These are phyloP conservation scores for Symphodus melops DNA, from an alignment of 2,113 vertebrate genomes.

Conservation along the genomic window DNA sequence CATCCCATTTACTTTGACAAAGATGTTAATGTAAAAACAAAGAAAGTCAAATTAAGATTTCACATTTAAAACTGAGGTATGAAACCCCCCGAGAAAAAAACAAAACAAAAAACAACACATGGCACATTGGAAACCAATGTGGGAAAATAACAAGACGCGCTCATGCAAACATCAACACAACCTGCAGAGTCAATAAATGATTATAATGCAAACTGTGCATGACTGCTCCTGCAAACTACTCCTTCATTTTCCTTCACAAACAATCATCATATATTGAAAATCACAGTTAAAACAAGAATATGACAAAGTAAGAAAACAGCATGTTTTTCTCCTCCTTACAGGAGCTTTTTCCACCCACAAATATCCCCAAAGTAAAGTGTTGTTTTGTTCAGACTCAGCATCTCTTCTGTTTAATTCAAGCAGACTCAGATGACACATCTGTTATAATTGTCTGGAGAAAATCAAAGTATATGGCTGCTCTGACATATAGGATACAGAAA, in stretches of 20 bases:
- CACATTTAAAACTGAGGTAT: slow-evolving; percentile 80
- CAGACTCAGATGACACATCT: slow-evolving; percentile 19
- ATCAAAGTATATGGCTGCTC: slow-evolving; percentile 37
- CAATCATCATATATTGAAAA: slow-evolving; percentile 69
- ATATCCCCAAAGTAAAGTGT: slow-evolving; percentile 34
- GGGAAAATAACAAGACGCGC: slow-evolving; percentile 61
- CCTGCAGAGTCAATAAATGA: slow-evolving; percentile 9
- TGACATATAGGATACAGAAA: slow-evolving; percentile 27
- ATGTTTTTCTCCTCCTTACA: slow-evolving; percentile 12
- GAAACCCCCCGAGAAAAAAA: not conserved
- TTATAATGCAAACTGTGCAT: slow-evolving; percentile 22
- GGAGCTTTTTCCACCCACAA: slow-evolving; percentile 52
- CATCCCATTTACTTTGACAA: slow-evolving; percentile 52
- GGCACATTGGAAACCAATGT: slow-evolving; percentile 70
- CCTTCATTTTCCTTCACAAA: slow-evolving; percentile 74
- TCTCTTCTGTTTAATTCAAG: slow-evolving; percentile 31
- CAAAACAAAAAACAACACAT: slow-evolving; percentile 64
- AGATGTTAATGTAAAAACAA: slow-evolving; percentile 70
- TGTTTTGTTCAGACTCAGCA: slow-evolving; percentile 24
- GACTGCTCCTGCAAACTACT: slow-evolving; percentile 40
- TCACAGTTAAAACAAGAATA: slow-evolving; percentile 75
- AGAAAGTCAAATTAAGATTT: slow-evolving; percentile 71
- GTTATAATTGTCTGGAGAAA: slow-evolving; percentile 47
- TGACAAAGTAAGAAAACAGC: slow-evolving; percentile 75
- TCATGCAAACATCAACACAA: slow-evolving; percentile 42